Base-by-base conservation (phyloP, 2,113 vertebrate genomes). In the Notiomystis cincta region DNA sequence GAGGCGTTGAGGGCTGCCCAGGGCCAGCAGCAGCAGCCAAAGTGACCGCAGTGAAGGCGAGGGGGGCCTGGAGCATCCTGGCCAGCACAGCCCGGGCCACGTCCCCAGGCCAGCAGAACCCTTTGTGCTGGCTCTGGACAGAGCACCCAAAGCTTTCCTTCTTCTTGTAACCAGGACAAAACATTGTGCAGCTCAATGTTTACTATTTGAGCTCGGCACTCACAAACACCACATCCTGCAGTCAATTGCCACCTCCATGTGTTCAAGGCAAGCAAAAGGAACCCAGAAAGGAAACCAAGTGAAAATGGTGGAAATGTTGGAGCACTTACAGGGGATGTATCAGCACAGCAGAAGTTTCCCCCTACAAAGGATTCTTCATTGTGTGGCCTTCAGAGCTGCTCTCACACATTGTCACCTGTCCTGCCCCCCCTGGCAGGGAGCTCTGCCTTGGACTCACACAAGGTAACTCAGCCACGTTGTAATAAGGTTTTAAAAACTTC, bases 41-140 rank as follows among this genome's bases (percentile, higher is more conserved):
- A 8, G 6, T 8, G 77, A 23, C 15, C 0, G 0, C 2, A 14
- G 20, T 1, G 33, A 16, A 19, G 56, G 33, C 11, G 4, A 10
- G 0, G 30, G 13, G 20, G 7, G 4, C 5, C 1, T 1, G 15
- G 66, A 1, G 12, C 51, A 5, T 7, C 30, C 58, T 7, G 20
- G 4, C 6, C 30, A 21, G 38, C 15, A 42, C 25, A 22, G 14
- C 25, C 44, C 87, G 60, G 31, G 60, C 2, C 44, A 10, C 11
- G 5, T 45, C 14, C 18, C 44, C 70, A 35, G 35, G 38, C 38
- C 27, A 31, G 57, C 61, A 28, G 66, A 58, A n/a, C 28, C 2
- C 10, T 11, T 8, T 10, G 15, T 16, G 40, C 45, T 42, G 9
- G 8, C 69, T 69, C 64, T 38, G 50, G 40, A 38, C 80, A 87